Conservation (phyloP, 1,140 invertebrate genomes). For the Danaus plexippus region DNA sequence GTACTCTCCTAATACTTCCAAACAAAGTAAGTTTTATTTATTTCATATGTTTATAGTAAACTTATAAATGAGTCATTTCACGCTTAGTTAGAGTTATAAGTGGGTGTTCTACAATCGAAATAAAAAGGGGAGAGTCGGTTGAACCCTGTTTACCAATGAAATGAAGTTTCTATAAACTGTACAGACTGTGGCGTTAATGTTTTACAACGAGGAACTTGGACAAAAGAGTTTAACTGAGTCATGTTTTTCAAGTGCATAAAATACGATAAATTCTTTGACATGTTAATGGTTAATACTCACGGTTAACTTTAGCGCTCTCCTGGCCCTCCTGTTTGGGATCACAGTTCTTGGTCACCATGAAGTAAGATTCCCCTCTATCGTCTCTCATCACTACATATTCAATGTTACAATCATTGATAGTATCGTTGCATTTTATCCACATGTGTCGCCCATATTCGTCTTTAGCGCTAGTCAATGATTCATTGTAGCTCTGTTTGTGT, state of each 20-base stretch:
- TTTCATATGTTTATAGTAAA: no score
- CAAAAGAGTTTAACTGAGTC: no score
- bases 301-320: constrained; percentile 25
- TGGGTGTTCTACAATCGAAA: no score
- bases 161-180: no score
- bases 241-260: constrained; percentile 1
- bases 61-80: no score
- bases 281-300: constrained; percentile 23
- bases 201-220: no score
- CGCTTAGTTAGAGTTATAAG: no score
- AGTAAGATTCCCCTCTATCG: constrained; percentile 23
- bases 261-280: not conserved
- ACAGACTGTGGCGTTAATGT: no score
- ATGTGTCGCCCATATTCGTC: constrained; percentile 32
- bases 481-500: constrained; percentile 25
- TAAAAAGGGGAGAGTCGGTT: no score
- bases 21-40: no score
- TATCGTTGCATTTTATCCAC: constrained; percentile 47
- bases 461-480: constrained; percentile 21
- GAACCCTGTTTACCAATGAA: no score
- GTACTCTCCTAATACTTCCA: no score
- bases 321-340: constrained; percentile 21
- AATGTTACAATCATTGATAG: constrained; percentile 30
- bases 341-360: constrained; percentile 42
- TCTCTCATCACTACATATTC: constrained; percentile 45